Base-by-base conservation (phyloP, 2,888 invertebrate genomes). In the Noctua comes region DNA sequence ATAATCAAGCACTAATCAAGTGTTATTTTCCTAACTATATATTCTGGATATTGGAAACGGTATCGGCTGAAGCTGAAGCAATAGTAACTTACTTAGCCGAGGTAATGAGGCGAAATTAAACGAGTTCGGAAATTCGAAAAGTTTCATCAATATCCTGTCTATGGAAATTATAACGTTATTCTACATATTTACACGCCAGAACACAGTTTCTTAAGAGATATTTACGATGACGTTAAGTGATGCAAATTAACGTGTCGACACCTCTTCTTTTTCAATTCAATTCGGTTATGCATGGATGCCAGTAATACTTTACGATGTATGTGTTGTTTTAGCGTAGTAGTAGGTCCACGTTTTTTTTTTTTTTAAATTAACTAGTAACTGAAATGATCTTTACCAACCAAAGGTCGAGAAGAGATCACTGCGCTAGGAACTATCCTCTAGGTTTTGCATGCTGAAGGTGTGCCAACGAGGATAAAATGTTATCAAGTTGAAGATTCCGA, bases 121-220 rank as follows among this genome's bases (percentile, higher is more conserved):
- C 11, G 54, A 69, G 21, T 65, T 51, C 68, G 76, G 68, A 65
- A 40, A 76, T 82, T 76, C n/a, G 27, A 43, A 65, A 73, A 78
- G 57, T 72, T 79, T 73, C 43, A 74, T 66, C 83, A 74, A 83
- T 80, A 80, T 85, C 77, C 80, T 79, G 84, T 76, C 16, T 73
- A 72, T 65, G 72, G 77, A 71, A 76, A 77, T 68, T 72, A 36
- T 72, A 51, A 71, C 68, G 43, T 40, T 77, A 76, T 69, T 31
- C 48, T 79, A 66, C 79, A 79, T 83, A 80, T 79, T 85, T 85
- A 82, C 79, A 83, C 81, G 76, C 77, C 70, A 81, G 51, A 78
- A 51, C n/a, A 54, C 31, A 59, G 69, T 84, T 86, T 86, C 64
- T 75, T 65, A 66, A 78, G 62, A 79, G 76, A 86, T 85, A 62